Conservation (phyloP, 2,888 invertebrate genomes). For the Scaptomyza caliginosa region DNA sequence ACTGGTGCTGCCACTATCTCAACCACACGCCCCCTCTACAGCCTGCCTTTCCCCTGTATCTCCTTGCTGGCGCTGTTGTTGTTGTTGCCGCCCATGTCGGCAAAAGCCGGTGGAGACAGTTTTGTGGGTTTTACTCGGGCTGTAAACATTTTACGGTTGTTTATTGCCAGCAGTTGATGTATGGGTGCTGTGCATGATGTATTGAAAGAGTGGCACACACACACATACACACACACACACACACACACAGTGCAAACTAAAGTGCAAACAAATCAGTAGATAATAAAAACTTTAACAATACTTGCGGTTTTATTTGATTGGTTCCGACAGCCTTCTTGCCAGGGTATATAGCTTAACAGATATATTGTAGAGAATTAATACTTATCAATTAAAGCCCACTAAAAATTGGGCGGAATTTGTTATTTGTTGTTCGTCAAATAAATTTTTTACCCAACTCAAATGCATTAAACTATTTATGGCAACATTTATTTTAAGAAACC, state of each 20-base stretch:
- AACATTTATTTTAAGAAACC: too few species aligned
- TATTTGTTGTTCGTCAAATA: too few species aligned
- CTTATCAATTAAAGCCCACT: too few species aligned
- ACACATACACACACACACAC: neutral
- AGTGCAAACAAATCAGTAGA: conserved; percentile 1
- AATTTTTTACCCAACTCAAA: too few species aligned
- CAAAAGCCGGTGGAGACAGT: conserved; percentile 46
- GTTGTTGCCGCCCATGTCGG: conserved; percentile 60
- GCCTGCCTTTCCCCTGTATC: neutral
- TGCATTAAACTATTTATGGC: too few species aligned
- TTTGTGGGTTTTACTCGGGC: conserved; percentile 69
- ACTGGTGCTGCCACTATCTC: conserved; percentile 48
- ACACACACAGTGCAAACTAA: neutral
- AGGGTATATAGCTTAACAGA: neutral
- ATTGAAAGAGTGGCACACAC: conserved; percentile 21
- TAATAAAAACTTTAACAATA: conserved; percentile 2
- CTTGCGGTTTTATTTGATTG: conserved; percentile 1
- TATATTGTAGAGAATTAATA: neutral
- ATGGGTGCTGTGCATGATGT: conserved; percentile 48
- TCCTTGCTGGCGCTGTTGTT: conserved; percentile 30
- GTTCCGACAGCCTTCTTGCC: neutral
- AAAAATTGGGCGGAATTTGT: too few species aligned
- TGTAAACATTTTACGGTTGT: conserved; percentile 73
- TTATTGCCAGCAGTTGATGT: conserved; percentile 70
- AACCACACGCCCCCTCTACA: neutral